Base-by-base conservation (phyloP, 1,140 invertebrate species). In the Aphelenchoides fujianensis region DNA sequence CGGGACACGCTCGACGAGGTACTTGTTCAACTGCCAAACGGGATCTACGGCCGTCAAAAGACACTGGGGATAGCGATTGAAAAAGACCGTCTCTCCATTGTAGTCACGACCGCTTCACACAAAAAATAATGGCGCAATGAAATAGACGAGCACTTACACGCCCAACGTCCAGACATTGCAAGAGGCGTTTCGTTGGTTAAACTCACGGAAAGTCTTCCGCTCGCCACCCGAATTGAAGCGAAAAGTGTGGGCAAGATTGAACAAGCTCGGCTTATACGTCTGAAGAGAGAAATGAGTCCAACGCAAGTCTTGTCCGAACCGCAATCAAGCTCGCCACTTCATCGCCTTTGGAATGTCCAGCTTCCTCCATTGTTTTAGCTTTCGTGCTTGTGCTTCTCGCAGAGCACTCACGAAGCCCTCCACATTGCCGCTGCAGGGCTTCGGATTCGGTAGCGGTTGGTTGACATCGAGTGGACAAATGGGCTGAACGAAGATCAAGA, bases 21-120 rank as follows among this genome's bases (percentile, higher is more conserved):
- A 27, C 7, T 23, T 5, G 23, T 59, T 59, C 7, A 59, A 16
- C 34, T 59, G 5, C 5, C 12, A 5, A 5, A 59, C 55, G 5
- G 55, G 55, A 59, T 59, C 55, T 30, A 59, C 55, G 55, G 55
- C 55, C 34, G 55, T 59, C 5, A 59, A 7, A 16, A 30, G 5
- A 32, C 55, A 59, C 34, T 59, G 55, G 27, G 55, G 55, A 59
- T 59, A 59, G 5, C 55, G 55, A 59, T 19, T 59, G 5, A 5
- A 59, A 5, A 59, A 59, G 12, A 5, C 5, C 19, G 55, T 59
- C 34, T 59, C 55, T 7, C 55, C 55, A 5, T 5, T 23, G 34
- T 7, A 59, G 23, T 59, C 55, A 5, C 28, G 5, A 30, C 55
- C 55, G 34, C 12, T 48, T 48, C 41, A 48, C 41, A 48, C 41